phyloP scores from a whole-genome alignment of 2,113 vertebrate species.

The Balaenoptera acutorostrata region DNA sequence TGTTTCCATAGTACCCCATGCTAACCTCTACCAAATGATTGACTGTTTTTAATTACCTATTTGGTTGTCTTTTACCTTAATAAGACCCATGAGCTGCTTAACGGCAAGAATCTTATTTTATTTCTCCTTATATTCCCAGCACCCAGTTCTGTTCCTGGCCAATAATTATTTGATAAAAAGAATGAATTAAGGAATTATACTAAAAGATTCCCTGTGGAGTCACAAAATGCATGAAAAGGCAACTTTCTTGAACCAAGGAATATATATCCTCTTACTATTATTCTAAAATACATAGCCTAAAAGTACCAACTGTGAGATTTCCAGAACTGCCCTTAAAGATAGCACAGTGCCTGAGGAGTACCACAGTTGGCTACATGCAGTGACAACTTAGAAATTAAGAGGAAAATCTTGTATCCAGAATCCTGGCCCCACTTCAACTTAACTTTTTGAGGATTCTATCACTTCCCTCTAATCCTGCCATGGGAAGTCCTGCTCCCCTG shows the following conservation, averaged over 20 bases:
- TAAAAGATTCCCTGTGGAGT: background rate
- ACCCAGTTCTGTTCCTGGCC: background rate
- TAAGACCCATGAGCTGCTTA: background rate
- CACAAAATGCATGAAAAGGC: background rate
- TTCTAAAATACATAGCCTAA: background rate
- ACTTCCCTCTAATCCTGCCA: background rate
- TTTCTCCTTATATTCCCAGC: background rate
- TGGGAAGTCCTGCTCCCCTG: too few species aligned
- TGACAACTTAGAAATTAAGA: background rate
- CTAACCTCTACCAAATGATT: background rate
- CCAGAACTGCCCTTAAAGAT: background rate
- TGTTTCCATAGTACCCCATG: background rate
- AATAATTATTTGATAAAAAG: constrained; percentile 3
- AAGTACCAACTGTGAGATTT: background rate
- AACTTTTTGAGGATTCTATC: background rate
- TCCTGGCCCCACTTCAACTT: background rate
- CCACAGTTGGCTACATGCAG: background rate
- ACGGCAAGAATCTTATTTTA: background rate
- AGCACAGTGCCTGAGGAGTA: background rate
- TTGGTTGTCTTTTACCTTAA: background rate
- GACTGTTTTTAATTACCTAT: background rate
- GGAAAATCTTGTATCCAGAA: background rate
- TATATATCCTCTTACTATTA: background rate
- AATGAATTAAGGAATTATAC: background rate
- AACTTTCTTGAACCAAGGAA: background rate